Evolutionary conservation across 2,113 vertebrate species (phyloP).

Genomic region (Bungarus multicinctus): DNA sequence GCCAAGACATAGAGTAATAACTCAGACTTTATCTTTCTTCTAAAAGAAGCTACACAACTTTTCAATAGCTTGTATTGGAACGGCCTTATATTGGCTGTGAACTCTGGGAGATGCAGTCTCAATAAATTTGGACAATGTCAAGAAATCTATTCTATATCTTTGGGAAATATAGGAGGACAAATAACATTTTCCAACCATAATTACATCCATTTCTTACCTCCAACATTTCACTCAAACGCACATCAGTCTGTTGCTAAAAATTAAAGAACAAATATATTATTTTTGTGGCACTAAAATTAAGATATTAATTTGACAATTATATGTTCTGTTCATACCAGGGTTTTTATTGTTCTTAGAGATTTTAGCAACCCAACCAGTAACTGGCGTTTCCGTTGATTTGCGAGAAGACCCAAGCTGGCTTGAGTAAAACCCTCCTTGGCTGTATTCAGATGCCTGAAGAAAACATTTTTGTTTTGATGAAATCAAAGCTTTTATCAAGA

Average conservation of each 20-base stretch:
- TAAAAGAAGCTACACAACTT: not conserved
- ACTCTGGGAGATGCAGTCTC: not conserved
- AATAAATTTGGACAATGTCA: not conserved
- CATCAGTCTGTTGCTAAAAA: slow-evolving; percentile 95
- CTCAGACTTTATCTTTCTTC: not conserved
- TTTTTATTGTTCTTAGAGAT: slow-evolving; percentile 98
- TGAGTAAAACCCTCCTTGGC: slow-evolving; percentile 96
- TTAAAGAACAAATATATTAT: not conserved
- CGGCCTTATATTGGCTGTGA: not conserved
- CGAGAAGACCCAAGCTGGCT: slow-evolving; percentile 92
- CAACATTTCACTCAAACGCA: slow-evolving; percentile 96
- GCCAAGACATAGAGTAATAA: not conserved
- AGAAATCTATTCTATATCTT: not conserved
- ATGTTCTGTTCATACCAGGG: slow-evolving; percentile 77
- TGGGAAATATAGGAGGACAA: not conserved
- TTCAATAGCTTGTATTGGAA: not conserved
- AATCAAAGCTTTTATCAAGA: not conserved
- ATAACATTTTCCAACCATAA: not conserved
- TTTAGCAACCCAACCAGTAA: slow-evolving; percentile 92
- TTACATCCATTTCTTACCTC: slow-evolving; percentile 79
- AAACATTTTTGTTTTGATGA: slow-evolving; percentile 29
- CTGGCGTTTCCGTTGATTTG: slow-evolving; percentile 93
- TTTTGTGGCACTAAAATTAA: not conserved
- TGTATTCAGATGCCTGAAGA: slow-evolving; percentile 82
- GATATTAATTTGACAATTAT: slow-evolving; percentile 18